phyloP scores from a whole-genome alignment of 2,113 vertebrate genomes.

The Platichthys stellatus region DNA sequence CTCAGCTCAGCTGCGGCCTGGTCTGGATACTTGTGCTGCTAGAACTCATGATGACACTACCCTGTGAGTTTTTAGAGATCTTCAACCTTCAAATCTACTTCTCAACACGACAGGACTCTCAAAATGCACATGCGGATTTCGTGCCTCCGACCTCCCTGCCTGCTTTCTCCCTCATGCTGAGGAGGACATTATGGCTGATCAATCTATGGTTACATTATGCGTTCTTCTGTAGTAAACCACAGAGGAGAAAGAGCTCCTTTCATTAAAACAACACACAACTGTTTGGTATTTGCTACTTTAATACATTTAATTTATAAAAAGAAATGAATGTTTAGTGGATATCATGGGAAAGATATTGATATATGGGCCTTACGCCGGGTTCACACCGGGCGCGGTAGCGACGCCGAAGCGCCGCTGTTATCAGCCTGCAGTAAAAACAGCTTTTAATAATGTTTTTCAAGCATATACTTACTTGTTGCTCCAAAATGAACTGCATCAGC shows the following conservation, averaged over 20 bases:
- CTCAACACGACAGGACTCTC: neutral
- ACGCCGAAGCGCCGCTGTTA: too few species aligned
- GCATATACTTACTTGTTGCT: too few species aligned
- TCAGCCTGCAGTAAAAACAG: too few species aligned
- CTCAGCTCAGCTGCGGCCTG: constrained; percentile 56
- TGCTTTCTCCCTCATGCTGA: constrained; percentile 67
- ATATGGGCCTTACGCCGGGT: neutral
- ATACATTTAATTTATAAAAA: constrained; percentile 9
- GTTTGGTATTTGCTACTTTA: neutral
- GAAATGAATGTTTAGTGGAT: neutral
- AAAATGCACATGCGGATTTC: neutral
- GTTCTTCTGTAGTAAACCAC: constrained; percentile 70
- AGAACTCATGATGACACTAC: constrained; percentile 67
- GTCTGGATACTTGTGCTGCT: constrained; percentile 74
- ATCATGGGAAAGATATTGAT: neutral
- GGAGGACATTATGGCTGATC: constrained; percentile 74
- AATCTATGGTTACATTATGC: constrained; percentile 82
- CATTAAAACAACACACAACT: constrained; percentile 39
- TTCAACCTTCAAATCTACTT: neutral
- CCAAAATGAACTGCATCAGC: too few species aligned
- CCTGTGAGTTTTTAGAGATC: constrained; percentile 18
- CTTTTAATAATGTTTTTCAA: too few species aligned
- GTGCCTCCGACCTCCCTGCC: constrained; percentile 34
- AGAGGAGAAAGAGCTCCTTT: constrained; percentile 59
- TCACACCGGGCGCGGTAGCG: too few species aligned